Percentiles rank a stretch among this genome's conserved stretches.
Conservation (phyloP, 1,140 invertebrate genomes). For the Pseudomyrmex cubaensis region DNA sequence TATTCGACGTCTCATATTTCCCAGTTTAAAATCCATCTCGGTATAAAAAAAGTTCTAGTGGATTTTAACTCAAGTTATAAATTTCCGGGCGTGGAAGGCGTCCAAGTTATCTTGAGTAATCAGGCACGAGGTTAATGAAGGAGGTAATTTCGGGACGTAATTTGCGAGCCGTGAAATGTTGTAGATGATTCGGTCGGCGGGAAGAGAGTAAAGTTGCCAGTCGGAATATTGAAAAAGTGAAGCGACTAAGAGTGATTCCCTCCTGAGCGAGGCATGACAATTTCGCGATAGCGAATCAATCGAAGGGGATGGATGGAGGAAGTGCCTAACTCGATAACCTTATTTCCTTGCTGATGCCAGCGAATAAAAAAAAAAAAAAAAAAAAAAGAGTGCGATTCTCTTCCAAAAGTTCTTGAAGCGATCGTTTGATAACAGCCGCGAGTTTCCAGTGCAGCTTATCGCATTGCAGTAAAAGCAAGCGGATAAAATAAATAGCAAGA, state of each 20-base stretch:
- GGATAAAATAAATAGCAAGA: constrained; percentile 41
- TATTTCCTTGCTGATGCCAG: neutral
- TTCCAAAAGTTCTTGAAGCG: constrained; percentile 20
- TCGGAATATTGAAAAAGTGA: constrained; percentile 45
- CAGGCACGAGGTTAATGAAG: constrained; percentile 58
- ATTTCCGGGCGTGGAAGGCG: constrained; percentile 37
- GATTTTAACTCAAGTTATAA: constrained; percentile 53
- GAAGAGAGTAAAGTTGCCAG: neutral
- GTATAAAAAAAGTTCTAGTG: constrained; percentile 37
- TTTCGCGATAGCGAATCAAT: constrained; percentile 12
- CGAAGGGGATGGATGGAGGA: neutral
- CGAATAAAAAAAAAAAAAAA: neutral
- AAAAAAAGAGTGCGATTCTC: constrained; percentile 13
- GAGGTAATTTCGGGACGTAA: constrained; percentile 55
- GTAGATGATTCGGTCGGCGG: constrained; percentile 25
- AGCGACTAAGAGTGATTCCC: neutral
- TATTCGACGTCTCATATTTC: constrained; percentile 20
- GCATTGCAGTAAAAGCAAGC: constrained; percentile 26
- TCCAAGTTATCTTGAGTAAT: constrained; percentile 59
- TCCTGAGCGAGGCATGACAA: neutral
- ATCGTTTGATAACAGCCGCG: constrained; percentile 18
- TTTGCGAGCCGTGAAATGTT: constrained; percentile 34
- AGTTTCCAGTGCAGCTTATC: constrained; percentile 19
- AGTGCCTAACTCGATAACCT: constrained; percentile 20
- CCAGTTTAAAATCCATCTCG: constrained; percentile 28